Conservation (phyloP, 2,888 invertebrate species). For the Gortyna flavago region DNA sequence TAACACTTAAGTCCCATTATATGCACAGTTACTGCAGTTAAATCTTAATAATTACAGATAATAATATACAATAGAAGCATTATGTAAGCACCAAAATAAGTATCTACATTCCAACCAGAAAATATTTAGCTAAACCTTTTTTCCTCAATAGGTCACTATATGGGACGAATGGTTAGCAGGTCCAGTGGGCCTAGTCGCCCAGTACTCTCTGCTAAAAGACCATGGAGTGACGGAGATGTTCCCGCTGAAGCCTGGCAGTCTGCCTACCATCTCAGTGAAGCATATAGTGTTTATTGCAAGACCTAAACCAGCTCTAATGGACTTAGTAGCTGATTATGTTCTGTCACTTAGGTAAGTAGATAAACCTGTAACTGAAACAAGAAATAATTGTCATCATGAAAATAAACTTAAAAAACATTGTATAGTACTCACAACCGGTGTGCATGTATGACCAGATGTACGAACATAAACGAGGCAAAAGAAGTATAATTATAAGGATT, state of each 20-base stretch:
- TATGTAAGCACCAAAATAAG: not conserved
- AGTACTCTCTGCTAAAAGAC: constrained; percentile 94
- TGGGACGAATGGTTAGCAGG: constrained; percentile 97
- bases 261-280: constrained; percentile 93
- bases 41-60: not conserved
- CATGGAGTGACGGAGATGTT: constrained; percentile 96
- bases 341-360: constrained; percentile 71
- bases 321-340: constrained; percentile 94
- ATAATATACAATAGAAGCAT: not conserved
- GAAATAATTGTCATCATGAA: too few relatives aligned
- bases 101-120: not conserved
- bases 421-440: too few relatives aligned
- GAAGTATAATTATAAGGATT: too few relatives aligned
- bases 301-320: constrained; percentile 95
- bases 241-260: constrained; percentile 92
- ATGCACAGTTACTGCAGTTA: not conserved
- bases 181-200: constrained; percentile 96
- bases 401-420: too few relatives aligned
- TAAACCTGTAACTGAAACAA: not conserved
- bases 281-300: constrained; percentile 97
- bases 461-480: too few relatives aligned
- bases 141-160: constrained; percentile 91
- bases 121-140: not conserved
- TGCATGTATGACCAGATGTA: too few relatives aligned
- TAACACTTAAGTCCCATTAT: not conserved